Base-by-base conservation (phyloP, 2,113 vertebrate genomes). In the Rhizomys pruinosus region DNA sequence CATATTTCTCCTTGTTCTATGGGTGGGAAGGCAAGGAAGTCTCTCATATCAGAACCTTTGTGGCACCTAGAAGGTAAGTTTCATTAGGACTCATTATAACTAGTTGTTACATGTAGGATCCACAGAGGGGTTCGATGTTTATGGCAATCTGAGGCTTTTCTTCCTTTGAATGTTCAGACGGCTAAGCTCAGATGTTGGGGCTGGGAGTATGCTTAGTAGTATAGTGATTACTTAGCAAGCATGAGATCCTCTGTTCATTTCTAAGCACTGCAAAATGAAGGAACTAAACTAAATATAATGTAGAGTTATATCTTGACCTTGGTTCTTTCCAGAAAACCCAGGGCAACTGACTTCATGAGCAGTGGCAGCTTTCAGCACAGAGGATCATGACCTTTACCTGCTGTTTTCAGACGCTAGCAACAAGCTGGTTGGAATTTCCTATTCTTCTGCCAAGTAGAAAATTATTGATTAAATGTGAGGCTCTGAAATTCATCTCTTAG, bases 381-480 rank as follows among this genome's bases (percentile, higher is more conserved):
- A 87, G 87, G 94, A 92, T 87, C 84, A 91, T 88, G 94, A 89
- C 82, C 82, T 90, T 64, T 25, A 39, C 16, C 68, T 22, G 17
- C 32, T 20, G 63, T 29, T 64, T 69, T 47, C 52, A 6, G 32
- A 59, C 3, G 5, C 64, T 76, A 5, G 32, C 20, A 22, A 25
- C 64, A 77, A 39, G 20, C 91, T 84, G 73, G 68, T 37, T 39
- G 55, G 7, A 52, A 73, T 63, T 27, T 89, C 39, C 52, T 12
- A 9, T 1, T 92, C 68, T 86, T 42, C 29, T 68, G 64, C 34
- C 69, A 84, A 61, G 55, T 68, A 91, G 71, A 91, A 95, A 84
- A 59, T 66, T 61, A 92, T 37, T 47, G 89, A 91, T 81, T 87
- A 77, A 94, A 92, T 72, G 27, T 27, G 61, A 96, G 61, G 64